Evolutionary conservation across 2,797 vertebrate genomes (phyloP), one percentile per base, ranked within the genome.

Genomic region (Limnodromus scolopaceus): DNA sequence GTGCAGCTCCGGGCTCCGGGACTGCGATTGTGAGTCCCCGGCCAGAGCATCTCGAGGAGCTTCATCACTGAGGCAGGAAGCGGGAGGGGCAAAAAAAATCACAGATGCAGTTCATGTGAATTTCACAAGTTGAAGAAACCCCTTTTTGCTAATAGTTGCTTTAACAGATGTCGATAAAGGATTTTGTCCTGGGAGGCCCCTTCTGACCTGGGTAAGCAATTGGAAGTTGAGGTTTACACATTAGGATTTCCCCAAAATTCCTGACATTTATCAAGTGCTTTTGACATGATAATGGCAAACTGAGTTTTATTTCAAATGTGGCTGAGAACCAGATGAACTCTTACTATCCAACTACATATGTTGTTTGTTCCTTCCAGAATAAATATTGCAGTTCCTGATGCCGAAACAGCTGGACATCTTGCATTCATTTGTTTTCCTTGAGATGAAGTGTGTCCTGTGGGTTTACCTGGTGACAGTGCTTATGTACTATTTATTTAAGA

Each of bases 321-420:
- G 25, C 78, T 96, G 83, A 95, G 89, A 96, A 95, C 60, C 84
- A 95, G 87, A 92, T 97, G 87, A 97, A 96, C 87, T 93, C 86
- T 77, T 70, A 60, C 91, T 95, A 91, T 96, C 84, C 89, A 92
- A 39, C 75, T 91, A 82, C 95, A 95, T 95, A 93, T 97, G 92
- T 94, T 96, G 94, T 97, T 97, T 97, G 87, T 81, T 96, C 53
- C 94, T 96, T 96, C 76, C 60, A 93, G 94, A 97, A 96, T 96
- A 97, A 97, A 97, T 95, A 97, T 89, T 92, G 87, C 39, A 80
- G 63, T 94, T 96, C 95, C 94, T 93, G 92, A 96, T 96, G 96
- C 94, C 16, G 55, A 84, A 97, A 92, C 97, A 97, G 93, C 97
- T 97, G 97, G 97, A 97, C 92, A 93, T 69, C 87, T 94, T 92